Conservation (phyloP, 2,888 invertebrate genomes). For the Zootermopsis nevadensis region DNA sequence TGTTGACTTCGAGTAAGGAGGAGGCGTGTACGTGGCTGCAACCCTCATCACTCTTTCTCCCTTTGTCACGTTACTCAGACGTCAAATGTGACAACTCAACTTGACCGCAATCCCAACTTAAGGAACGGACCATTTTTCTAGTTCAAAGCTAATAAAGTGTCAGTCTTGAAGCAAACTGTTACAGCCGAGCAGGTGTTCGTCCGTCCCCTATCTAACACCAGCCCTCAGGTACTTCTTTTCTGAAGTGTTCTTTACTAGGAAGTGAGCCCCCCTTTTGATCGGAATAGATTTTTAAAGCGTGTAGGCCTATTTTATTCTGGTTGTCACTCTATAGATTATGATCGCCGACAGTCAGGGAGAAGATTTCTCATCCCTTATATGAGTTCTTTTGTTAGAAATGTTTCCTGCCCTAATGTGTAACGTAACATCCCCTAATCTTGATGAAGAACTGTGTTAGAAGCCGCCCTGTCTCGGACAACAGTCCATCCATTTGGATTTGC, state of each 20-base stretch:
- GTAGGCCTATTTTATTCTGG: conserved; percentile 16
- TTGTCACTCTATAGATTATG: conserved; percentile 6
- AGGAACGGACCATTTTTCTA: conserved; percentile 3
- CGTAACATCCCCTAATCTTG: conserved; percentile 20
- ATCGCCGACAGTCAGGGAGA: not conserved
- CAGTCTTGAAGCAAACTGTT: conserved; percentile 3
- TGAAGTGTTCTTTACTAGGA: not conserved
- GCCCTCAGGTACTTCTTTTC: not conserved
- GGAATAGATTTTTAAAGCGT: conserved; percentile 4
- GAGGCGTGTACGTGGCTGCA: not conserved
- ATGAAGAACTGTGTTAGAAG: not conserved
- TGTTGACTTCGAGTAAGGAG: not conserved
- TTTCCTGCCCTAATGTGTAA: not conserved
- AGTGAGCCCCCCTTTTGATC: not conserved
- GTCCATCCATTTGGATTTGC: not conserved
- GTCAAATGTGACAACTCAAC: conserved; percentile 5
- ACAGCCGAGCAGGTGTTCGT: conserved; percentile 1
- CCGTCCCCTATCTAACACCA: not conserved
- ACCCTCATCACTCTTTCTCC: conserved; percentile 9
- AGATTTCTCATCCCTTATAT: not conserved
- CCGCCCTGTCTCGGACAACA: not conserved
- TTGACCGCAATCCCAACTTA: conserved; percentile 20
- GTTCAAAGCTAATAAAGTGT: conserved; percentile 13
- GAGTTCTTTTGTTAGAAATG: not conserved
- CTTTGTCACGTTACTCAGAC: not conserved